Percentiles rank a stretch among this genome's conserved stretches.
Evolutionary conservation across 1,140 invertebrate species (phyloP).

Genomic region (Cydia amplana): DNA sequence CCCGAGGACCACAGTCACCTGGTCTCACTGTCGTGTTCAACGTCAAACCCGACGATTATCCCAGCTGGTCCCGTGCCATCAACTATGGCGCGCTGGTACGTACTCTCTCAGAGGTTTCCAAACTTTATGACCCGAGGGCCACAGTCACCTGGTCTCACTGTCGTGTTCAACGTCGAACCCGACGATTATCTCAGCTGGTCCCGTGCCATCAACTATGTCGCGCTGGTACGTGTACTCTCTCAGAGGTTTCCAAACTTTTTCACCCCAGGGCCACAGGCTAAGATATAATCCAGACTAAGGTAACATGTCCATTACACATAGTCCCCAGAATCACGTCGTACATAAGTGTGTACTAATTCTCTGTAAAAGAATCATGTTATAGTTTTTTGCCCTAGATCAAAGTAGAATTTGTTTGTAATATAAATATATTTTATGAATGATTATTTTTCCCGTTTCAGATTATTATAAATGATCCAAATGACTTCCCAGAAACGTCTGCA

Average conservation of each 20-base stretch:
- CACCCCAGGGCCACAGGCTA: no score
- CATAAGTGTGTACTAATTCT: no score
- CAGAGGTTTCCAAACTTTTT: no score
- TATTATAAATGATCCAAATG: slow-evolving; percentile 61
- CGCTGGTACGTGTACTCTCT: slow-evolving; percentile 47
- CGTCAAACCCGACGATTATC: slow-evolving; percentile 59
- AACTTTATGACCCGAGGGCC: no score
- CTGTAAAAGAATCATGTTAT: no score
- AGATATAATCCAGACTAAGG: no score
- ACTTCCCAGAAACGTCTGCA: slow-evolving; percentile 64
- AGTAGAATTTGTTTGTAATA: no score
- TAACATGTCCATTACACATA: no score
- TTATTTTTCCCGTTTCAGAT: slow-evolving; percentile 47
- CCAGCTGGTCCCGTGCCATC: slow-evolving; percentile 45
- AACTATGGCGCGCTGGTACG: slow-evolving; percentile 62
- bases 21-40: slow-evolving; percentile 59
- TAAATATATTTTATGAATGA: no score
- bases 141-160: slow-evolving; percentile 41
- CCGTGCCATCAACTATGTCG: slow-evolving; percentile 50
- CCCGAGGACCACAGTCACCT: no score
- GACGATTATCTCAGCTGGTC: slow-evolving; percentile 58
- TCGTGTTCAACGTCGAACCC: slow-evolving; percentile 61
- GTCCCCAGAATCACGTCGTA: no score
- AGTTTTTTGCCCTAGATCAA: no score
- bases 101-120: not conserved